Evolutionary conservation across 2,888 invertebrate genomes (phyloP).

Genomic region (Pristionchus exspectatus): DNA sequence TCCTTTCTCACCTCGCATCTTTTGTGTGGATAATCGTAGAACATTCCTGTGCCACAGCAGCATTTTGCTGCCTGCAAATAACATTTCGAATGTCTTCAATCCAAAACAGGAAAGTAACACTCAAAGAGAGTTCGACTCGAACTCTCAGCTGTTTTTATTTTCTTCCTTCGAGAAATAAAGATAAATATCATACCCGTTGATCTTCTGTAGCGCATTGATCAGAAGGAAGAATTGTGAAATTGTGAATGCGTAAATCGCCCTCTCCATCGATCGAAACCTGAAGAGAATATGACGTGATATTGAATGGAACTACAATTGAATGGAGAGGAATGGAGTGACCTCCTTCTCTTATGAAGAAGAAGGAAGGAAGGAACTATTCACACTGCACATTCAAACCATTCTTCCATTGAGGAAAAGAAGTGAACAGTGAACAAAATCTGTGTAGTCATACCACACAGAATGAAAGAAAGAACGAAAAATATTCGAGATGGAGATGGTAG

Average conservation of each 20-base stretch:
- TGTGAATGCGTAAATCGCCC: conserved; percentile 76
- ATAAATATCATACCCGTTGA: conserved; percentile 66
- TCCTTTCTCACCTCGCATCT: conserved; percentile 68
- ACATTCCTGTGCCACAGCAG: conserved; percentile 77
- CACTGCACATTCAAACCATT: background rate
- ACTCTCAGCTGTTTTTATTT: background rate
- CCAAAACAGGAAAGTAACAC: background rate
- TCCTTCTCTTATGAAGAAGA: background rate
- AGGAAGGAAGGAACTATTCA: conserved; percentile 2
- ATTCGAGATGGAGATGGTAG: background rate
- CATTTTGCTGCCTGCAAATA: conserved; percentile 74
- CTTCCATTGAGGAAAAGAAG: conserved; percentile 14
- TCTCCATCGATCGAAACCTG: conserved; percentile 76
- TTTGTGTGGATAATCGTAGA: conserved; percentile 76
- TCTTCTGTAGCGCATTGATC: conserved; percentile 78
- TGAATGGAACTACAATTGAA: background rate
- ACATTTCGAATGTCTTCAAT: background rate
- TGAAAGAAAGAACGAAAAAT: background rate
- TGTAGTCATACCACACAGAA: background rate
- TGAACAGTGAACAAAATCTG: background rate
- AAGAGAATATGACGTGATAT: background rate
- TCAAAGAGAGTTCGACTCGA: no score
- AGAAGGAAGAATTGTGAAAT: conserved; percentile 78
- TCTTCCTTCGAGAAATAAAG: background rate
- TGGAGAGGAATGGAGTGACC: background rate